Percentiles rank a stretch among this genome's conserved stretches.
Evolutionary conservation across 2,888 invertebrate genomes (phyloP).

Genomic region (Operophtera brumata): DNA sequence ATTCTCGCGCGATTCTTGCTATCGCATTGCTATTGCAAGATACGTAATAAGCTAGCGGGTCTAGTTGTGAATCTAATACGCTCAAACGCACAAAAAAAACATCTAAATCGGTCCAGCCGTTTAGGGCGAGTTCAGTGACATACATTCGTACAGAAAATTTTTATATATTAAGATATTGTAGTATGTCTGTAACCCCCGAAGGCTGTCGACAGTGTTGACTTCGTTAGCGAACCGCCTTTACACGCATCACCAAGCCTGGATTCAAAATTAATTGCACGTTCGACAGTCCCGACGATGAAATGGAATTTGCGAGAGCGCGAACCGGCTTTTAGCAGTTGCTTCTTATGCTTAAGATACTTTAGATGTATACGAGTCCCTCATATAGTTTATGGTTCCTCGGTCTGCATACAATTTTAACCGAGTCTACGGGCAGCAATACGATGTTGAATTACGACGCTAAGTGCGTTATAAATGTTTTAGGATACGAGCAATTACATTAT

Average conservation of each 20-base stretch:
- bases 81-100: too few species aligned
- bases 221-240: conserved; percentile 12
- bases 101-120: too few species aligned
- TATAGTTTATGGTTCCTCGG: conserved; percentile 7
- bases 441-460: conserved; percentile 4
- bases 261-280: conserved; percentile 16
- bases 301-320: not conserved
- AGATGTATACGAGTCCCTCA: not conserved
- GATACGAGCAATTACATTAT: conserved; percentile 1
- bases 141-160: too few species aligned
- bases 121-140: too few species aligned
- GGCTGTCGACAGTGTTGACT: conserved; percentile 13
- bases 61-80: too few species aligned
- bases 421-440: not conserved
- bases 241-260: conserved; percentile 14
- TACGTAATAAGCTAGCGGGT: too few species aligned
- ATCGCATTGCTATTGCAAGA: too few species aligned
- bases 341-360: not conserved
- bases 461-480: conserved; percentile 12
- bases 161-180: too few species aligned
- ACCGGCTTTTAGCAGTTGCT: not conserved
- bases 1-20: too few species aligned
- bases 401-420: conserved; percentile 4
- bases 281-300: not conserved
- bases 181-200: conserved; percentile 5